A percentile compares a stretch with the other conserved stretches of the same genome.
These are phyloP conservation scores for Phalacrocorax aristotelis DNA, from an alignment of 2,113 vertebrate species.

Conservation along the genomic window DNA sequence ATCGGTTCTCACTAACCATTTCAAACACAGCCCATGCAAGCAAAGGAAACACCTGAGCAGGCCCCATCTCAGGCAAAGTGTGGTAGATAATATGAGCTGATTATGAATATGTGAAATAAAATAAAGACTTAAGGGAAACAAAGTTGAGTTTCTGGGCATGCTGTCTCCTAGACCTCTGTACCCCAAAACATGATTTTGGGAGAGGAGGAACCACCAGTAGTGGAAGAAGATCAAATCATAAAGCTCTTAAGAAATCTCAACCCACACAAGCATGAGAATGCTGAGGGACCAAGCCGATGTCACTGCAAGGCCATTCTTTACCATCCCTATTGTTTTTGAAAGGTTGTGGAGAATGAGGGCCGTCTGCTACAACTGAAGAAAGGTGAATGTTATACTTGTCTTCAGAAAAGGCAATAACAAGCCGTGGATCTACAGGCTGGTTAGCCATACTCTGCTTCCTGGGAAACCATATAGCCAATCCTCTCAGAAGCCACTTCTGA, in stretches of 20 bases:
- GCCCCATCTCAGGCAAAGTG: neutral
- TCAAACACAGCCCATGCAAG: neutral
- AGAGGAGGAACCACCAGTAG: neutral
- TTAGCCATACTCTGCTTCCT: neutral
- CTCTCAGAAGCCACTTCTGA: neutral
- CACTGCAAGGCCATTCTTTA: neutral
- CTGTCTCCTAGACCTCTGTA: neutral
- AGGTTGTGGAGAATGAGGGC: neutral
- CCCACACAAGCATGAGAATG: neutral
- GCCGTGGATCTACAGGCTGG: neutral
- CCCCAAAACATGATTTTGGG: neutral
- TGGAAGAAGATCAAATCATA: neutral
- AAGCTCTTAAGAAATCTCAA: neutral
- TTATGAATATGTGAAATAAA: neutral
- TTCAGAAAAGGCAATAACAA: neutral
- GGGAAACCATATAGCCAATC: neutral
- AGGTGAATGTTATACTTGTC: neutral
- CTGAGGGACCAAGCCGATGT: neutral
- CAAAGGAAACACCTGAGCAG: neutral
- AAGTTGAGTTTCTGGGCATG: neutral
- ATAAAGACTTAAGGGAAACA: neutral
- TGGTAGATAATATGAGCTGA: neutral
- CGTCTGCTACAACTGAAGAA: neutral
- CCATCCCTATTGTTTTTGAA: neutral
- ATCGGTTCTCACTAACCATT: neutral